These are phyloP conservation scores for Drosophila melanica DNA, from an alignment of 1,140 invertebrate species.

Conservation along the genomic window DNA sequence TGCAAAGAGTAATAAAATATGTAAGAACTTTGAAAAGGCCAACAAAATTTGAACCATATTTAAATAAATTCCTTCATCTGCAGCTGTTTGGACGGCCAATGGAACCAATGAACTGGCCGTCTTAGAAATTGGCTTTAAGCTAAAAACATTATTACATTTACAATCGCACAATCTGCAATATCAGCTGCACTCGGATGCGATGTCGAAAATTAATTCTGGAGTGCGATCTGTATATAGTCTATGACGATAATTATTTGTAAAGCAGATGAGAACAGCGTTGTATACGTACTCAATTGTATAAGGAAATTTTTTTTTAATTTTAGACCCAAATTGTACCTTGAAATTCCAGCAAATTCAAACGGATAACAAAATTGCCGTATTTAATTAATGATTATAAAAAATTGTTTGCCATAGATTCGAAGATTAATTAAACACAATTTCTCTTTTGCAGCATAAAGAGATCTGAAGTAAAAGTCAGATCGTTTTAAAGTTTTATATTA, in stretches of 20 bases:
- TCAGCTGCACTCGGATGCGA: constrained; percentile 93
- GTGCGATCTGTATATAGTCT: constrained; percentile 68
- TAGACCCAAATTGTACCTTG: constrained; percentile 42
- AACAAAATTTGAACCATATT: not conserved
- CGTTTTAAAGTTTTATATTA: constrained; percentile 30
- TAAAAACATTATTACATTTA: constrained; percentile 91
- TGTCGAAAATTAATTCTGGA: constrained; percentile 86
- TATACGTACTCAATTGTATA: constrained; percentile 27
- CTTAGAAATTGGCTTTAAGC: constrained; percentile 92
- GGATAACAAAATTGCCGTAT: constrained; percentile 17
- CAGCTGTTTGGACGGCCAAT: constrained; percentile 78
- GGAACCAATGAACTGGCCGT: constrained; percentile 89
- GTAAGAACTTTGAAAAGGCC: constrained; percentile 42
- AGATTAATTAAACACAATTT: not conserved
- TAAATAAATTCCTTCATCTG: constrained; percentile 84
- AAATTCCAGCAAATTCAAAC: constrained; percentile 35
- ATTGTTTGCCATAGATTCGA: constrained; percentile 3
- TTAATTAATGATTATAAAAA: constrained; percentile 12
- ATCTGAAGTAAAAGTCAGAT: constrained; percentile 3
- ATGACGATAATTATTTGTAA: constrained; percentile 36
- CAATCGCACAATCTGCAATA: constrained; percentile 87
- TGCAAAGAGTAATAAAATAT: constrained; percentile 95
- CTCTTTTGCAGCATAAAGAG: not conserved
- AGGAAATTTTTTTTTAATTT: constrained; percentile 15
- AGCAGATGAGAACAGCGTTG: constrained; percentile 21